A percentile compares a stretch with the other conserved stretches of the same genome.
phyloP scores from a whole-genome alignment of 1,140 invertebrate genomes.

The Drosophila hydei region DNA sequence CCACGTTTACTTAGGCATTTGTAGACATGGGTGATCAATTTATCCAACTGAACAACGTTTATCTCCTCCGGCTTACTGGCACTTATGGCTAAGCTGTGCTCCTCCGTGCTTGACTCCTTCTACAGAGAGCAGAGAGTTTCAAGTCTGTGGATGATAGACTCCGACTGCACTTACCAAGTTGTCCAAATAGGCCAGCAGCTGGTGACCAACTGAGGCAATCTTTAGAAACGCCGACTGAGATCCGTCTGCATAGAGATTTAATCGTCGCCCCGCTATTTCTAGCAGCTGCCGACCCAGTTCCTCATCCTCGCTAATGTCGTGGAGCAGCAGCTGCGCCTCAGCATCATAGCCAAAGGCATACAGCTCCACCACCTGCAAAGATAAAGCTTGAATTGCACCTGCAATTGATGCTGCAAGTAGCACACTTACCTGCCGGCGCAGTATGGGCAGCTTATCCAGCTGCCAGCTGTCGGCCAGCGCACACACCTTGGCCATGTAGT shows the following conservation, averaged over 20 bases:
- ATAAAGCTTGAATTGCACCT: neutral
- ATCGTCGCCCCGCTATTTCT: constrained; percentile 88
- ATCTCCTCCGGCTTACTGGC: constrained; percentile 72
- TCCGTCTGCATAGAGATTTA: constrained; percentile 87
- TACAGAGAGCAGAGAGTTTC: constrained; percentile 17
- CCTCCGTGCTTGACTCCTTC: constrained; percentile 57
- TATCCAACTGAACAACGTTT: constrained; percentile 58
- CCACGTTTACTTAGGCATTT: constrained; percentile 61
- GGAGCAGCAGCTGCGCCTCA: constrained; percentile 89
- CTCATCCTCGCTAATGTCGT: constrained; percentile 87
- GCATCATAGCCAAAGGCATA: constrained; percentile 91
- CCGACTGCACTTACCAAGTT: constrained; percentile 86
- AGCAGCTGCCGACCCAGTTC: constrained; percentile 88
- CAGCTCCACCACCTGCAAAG: constrained; percentile 87
- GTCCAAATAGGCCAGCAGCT: constrained; percentile 89
- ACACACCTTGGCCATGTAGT: constrained; percentile 89
- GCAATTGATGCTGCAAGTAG: neutral
- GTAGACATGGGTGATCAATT: constrained; percentile 62
- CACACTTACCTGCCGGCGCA: constrained; percentile 86
- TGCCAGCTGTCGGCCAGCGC: constrained; percentile 91
- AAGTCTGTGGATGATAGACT: constrained; percentile 52
- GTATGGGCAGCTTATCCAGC: constrained; percentile 86
- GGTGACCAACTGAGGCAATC: constrained; percentile 88
- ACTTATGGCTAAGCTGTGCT: constrained; percentile 56
- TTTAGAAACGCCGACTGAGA: constrained; percentile 86